phyloP scores from a whole-genome alignment of 1,140 invertebrate genomes.

The Euura saliciscinereae region DNA sequence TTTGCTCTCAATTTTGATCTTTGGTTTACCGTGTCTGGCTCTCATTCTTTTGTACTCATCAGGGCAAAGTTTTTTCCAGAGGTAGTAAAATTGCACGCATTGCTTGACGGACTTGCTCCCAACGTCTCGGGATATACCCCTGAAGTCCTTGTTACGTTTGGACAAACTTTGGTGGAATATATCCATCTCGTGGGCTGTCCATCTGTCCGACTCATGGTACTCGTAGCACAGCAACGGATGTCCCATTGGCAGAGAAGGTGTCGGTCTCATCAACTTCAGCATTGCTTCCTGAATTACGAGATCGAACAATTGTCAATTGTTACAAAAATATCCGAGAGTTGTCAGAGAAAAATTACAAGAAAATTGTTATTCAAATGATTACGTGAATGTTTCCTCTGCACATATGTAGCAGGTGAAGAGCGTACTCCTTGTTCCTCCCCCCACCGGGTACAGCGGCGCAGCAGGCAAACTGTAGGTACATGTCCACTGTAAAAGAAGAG shows the following conservation, averaged over 20 bases:
- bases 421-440: slow-evolving; percentile 93
- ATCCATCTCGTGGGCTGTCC: slow-evolving; percentile 87
- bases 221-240: slow-evolving; percentile 77
- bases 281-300: slow-evolving; percentile 72
- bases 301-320: slow-evolving; percentile 1
- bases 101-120: slow-evolving; percentile 89
- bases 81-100: slow-evolving; percentile 97
- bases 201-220: slow-evolving; percentile 78
- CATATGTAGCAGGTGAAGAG: slow-evolving; percentile 87
- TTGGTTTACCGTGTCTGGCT: slow-evolving; percentile 50
- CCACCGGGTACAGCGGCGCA: slow-evolving; percentile 88
- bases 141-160: slow-evolving; percentile 94
- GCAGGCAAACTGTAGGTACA: slow-evolving; percentile 92
- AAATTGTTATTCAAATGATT: slow-evolving; percentile 37
- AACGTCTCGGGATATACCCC: slow-evolving; percentile 84
- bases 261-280: slow-evolving; percentile 78
- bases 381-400: slow-evolving; percentile 88
- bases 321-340: slow-evolving; percentile 13
- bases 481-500: slow-evolving; percentile 67
- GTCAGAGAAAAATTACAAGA: slow-evolving; percentile 11
- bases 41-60: slow-evolving; percentile 79
- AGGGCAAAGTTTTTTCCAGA: slow-evolving; percentile 96
- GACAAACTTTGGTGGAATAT: slow-evolving; percentile 86
- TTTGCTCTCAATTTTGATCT: slow-evolving; percentile 49
- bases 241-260: slow-evolving; percentile 73